Conservation (phyloP, 2,888 invertebrate genomes). For the Lasioglossum zephyrum region DNA sequence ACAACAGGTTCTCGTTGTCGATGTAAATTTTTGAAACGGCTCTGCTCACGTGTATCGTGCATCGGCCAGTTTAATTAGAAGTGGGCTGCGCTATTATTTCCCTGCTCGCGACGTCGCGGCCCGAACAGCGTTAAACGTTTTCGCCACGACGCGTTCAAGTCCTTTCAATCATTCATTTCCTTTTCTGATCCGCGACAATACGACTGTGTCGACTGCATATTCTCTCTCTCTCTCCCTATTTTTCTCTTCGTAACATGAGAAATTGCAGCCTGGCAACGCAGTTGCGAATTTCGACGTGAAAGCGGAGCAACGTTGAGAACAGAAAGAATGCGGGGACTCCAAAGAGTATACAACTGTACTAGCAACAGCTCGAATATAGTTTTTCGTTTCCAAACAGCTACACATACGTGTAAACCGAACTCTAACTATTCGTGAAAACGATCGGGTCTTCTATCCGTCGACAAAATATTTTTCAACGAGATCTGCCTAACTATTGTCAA, state of each 20-base stretch:
- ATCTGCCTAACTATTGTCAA: background rate
- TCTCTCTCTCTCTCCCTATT: background rate
- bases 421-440: background rate
- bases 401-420: background rate
- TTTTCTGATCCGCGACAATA: slow-evolving; percentile 54
- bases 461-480: background rate
- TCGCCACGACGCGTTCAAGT: slow-evolving; percentile 54
- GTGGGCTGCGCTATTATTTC: slow-evolving; percentile 43
- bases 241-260: background rate
- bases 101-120: slow-evolving; percentile 16
- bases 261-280: background rate
- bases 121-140: slow-evolving; percentile 44
- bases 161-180: slow-evolving; percentile 60
- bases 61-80: slow-evolving; percentile 59
- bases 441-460: background rate
- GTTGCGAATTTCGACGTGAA: slow-evolving; percentile 28
- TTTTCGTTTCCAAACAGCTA: slow-evolving; percentile 13
- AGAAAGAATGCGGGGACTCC: slow-evolving; percentile 1
- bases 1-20: slow-evolving; percentile 37
- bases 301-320: background rate
- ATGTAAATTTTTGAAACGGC: slow-evolving; percentile 67
- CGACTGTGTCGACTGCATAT: background rate
- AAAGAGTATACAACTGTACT: background rate
- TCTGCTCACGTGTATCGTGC: slow-evolving; percentile 25
- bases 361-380: slow-evolving; percentile 15